Conservation (phyloP, 2,797 vertebrate genomes). For the Danio kyathit region DNA sequence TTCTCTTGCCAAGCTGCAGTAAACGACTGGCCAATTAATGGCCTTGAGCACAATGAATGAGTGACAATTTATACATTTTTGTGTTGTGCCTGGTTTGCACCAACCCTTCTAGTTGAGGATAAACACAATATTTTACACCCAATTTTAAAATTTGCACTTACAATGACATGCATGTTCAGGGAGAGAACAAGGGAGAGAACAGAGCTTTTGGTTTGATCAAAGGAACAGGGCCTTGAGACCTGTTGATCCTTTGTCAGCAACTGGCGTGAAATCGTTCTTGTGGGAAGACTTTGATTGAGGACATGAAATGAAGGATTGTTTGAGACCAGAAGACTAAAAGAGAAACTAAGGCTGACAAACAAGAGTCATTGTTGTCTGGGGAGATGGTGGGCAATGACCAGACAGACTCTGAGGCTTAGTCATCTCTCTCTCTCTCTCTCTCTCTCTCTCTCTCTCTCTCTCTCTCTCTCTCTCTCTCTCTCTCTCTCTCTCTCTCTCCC, state of each 20-base stretch:
- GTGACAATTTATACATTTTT: not conserved
- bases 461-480: too few relatives aligned
- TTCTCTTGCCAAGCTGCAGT: too few relatives aligned
- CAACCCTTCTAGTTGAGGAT: not conserved
- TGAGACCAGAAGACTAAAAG: slow-evolving; percentile 23
- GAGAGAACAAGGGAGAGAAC: not conserved
- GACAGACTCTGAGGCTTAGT: slow-evolving; percentile 37
- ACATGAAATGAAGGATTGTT: slow-evolving; percentile 43
- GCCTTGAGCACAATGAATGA: too few relatives aligned
- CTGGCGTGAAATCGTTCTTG: slow-evolving; percentile 44
- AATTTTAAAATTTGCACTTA: slow-evolving; percentile 8
- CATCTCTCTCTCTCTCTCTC: not conserved
- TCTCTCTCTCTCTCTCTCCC: too few relatives aligned
- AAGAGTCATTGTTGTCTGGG: slow-evolving; percentile 53
- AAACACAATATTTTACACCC: slow-evolving; percentile 8
- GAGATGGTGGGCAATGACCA: slow-evolving; percentile 41
- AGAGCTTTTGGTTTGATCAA: slow-evolving; percentile 1
- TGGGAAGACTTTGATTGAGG: slow-evolving; percentile 38
- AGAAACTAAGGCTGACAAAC: slow-evolving; percentile 27
- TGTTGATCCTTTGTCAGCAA: slow-evolving; percentile 10
- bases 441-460: too few relatives aligned
- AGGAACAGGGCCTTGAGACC: not conserved
- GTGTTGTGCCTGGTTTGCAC: not conserved
- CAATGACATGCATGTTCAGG: not conserved
- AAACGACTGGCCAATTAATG: too few relatives aligned